Evolutionary conservation across 1,140 invertebrate genomes (phyloP).

Genomic region (Pomphorhynchus laevis): DNA sequence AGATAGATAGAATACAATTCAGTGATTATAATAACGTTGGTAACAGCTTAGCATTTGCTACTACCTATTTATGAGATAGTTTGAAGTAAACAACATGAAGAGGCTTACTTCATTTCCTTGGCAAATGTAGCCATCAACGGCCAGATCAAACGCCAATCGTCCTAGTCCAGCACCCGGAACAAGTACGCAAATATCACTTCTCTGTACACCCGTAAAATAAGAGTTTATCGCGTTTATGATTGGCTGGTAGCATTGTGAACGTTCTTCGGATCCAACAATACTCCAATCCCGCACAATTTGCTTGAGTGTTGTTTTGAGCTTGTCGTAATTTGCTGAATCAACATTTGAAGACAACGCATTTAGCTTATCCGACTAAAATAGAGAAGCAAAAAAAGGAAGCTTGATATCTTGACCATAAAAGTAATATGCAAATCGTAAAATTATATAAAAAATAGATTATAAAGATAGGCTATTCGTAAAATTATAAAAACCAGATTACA

Average conservation of each 20-base stretch:
- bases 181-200: constrained; percentile 33
- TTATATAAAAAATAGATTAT: no score
- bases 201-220: not conserved
- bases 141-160: constrained; percentile 59
- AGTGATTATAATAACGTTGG: not conserved
- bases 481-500: no score
- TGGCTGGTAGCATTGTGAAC: constrained; percentile 49
- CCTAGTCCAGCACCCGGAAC: constrained; percentile 76
- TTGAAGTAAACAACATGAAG: constrained; percentile 77
- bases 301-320: constrained; percentile 59
- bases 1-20: constrained; percentile 7
- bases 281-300: constrained; percentile 85
- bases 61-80: constrained; percentile 17
- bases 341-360: no score
- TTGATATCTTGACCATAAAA: no score
- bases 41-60: not conserved
- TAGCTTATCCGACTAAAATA: no score
- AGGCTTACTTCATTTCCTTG: constrained; percentile 88
- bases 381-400: no score
- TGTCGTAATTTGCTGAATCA: no score
- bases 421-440: no score
- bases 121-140: constrained; percentile 44
- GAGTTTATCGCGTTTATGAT: constrained; percentile 43
- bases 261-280: constrained; percentile 36
- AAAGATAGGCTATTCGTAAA: no score